These are phyloP conservation scores for Bhutanitis thaidina DNA, from an alignment of 2,888 invertebrate genomes.

Conservation along the genomic window DNA sequence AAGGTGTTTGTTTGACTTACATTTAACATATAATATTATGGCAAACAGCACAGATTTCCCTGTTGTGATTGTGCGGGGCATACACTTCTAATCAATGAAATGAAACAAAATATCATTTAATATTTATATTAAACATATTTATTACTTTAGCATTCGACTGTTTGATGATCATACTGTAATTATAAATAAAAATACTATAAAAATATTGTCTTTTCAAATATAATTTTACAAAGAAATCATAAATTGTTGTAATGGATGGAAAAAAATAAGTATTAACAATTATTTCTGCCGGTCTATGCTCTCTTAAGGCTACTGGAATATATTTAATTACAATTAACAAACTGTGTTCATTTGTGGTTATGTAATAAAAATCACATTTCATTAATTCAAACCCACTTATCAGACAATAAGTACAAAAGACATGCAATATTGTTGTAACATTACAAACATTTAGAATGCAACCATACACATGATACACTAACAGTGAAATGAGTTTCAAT, in stretches of 20 bases:
- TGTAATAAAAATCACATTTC: background rate
- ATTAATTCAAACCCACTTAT: background rate
- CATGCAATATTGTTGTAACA: no score
- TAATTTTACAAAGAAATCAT: constrained; percentile 29
- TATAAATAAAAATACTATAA: constrained; percentile 60
- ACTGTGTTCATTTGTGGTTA: background rate
- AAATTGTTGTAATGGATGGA: constrained; percentile 14
- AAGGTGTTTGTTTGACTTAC: constrained; percentile 34
- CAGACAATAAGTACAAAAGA: constrained; percentile 1
- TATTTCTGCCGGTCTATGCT: background rate
- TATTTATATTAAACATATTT: constrained; percentile 61
- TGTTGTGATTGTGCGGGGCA: constrained; percentile 14
- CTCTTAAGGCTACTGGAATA: constrained; percentile 26
- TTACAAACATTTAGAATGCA: no score
- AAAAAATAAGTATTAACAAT: constrained; percentile 16
- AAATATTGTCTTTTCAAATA: constrained; percentile 66
- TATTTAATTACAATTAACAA: background rate
- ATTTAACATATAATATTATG: constrained; percentile 30
- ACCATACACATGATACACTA: background rate
- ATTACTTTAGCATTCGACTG: constrained; percentile 39
- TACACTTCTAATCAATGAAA: constrained; percentile 25
- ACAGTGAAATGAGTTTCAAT: background rate
- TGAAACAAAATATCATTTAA: constrained; percentile 49
- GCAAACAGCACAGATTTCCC: constrained; percentile 26
- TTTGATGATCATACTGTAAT: constrained; percentile 45